Evolutionary conservation across 2,797 vertebrate genomes (phyloP), one percentile per base, ranked within the genome.

Genomic region (Pitangus sulphuratus): DNA sequence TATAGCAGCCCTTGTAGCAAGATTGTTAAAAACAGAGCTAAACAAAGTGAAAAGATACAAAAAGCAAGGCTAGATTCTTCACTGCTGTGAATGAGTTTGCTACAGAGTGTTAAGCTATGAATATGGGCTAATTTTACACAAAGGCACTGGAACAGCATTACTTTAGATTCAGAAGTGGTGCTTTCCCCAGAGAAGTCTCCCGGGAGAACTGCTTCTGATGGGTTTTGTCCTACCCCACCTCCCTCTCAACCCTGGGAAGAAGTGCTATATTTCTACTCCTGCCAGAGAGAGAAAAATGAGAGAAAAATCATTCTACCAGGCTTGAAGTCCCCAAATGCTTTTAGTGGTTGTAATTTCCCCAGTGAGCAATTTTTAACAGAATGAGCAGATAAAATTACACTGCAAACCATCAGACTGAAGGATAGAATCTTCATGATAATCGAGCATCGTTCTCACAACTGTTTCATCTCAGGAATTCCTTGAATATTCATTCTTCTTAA

Each of bases 261-360:
- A 89, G 22, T 39, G 39, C 53, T 69, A 3, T 37, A 91, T 91
- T 94, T 90, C 61, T 53, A 60, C 15, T 18, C 22, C 80, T 93
- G 62, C 50, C 72, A 87, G 48, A 93, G 78, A 94, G 40, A 89
- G 58, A 86, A 88, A 93, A 95, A 94, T 28, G 74, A 92, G 56
- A 81, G 69, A 88, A 96, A 95, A 90, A 83, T 89, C 84, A 77
- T 90, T 95, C 62, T 77, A 71, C 60, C 37, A 39, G 64, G 30
- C 65, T 84, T 93, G 78, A 97, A 96, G 91, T 91, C 93, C 90
- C 89, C 80, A 95, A 94, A 91, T 57, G 84, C 74, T 87, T 84
- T 93, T 75, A 91, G 93, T 19, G 79, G 81, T 76, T 87, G 65
- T 95, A 81, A 97, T 97, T 97, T 97, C 96, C 96, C 95, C 39